These are phyloP conservation scores for Hemistola chrysoprasaria DNA, from an alignment of 2,888 invertebrate genomes.

Conservation along the genomic window DNA sequence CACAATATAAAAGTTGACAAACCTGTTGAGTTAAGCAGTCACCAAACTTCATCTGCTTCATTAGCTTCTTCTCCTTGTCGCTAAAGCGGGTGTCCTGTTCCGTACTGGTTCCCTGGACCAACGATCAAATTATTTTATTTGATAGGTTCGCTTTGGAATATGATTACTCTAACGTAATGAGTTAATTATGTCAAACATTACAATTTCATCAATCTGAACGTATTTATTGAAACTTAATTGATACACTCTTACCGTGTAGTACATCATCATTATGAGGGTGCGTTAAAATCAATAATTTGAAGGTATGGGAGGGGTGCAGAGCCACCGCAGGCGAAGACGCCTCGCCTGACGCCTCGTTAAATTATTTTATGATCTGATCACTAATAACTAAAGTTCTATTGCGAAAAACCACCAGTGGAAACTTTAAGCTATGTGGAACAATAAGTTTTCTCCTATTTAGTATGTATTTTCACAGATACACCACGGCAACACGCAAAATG, in stretches of 20 bases:
- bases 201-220: too few relatives aligned
- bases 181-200: too few relatives aligned
- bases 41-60: conserved; percentile 99
- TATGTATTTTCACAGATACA: conserved; percentile 1
- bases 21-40: conserved; percentile 97
- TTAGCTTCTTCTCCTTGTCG: conserved; percentile 99
- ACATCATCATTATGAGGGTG: conserved; percentile 66
- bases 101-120: conserved; percentile 94
- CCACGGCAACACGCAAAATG: conserved; percentile 33
- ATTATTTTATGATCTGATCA: background rate
- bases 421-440: background rate
- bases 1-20: conserved; percentile 4
- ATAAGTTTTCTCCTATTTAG: background rate
- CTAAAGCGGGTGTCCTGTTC: conserved; percentile 99
- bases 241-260: conserved; percentile 60
- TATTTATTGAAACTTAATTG: background rate
- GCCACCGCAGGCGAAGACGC: conserved; percentile 48
- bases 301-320: conserved; percentile 38
- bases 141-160: too few relatives aligned
- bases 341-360: too few relatives aligned
- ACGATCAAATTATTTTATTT: conserved; percentile 3
- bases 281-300: conserved; percentile 52
- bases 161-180: too few relatives aligned
- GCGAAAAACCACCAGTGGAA: background rate
- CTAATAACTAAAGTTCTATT: background rate